Conservation (phyloP, 1,140 invertebrate genomes). For the Zelostemma sp. region DNA sequence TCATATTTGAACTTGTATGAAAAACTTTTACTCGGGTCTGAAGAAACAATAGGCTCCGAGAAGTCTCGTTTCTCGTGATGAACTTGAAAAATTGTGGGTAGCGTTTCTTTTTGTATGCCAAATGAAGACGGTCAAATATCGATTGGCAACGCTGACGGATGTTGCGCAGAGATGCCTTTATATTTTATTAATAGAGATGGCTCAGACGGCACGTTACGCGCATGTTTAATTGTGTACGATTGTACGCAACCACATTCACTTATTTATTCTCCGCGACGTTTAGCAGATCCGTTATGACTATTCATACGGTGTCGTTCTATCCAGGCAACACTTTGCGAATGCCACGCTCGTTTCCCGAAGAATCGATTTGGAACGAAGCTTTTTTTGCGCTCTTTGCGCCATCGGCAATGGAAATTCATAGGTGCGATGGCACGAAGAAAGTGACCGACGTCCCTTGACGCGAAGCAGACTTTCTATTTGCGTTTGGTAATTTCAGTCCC, state of each 20-base stretch:
- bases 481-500: too few species aligned
- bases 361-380: slow-evolving; percentile 26
- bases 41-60: too few species aligned
- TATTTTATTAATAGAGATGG: slow-evolving; percentile 65
- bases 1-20: too few species aligned
- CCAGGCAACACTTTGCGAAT: slow-evolving; percentile 33
- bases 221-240: slow-evolving; percentile 54
- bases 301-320: slow-evolving; percentile 50
- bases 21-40: too few species aligned
- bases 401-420: slow-evolving; percentile 15
- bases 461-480: slow-evolving; percentile 1
- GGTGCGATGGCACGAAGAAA: background rate
- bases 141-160: slow-evolving; percentile 33
- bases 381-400: slow-evolving; percentile 9
- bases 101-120: slow-evolving; percentile 2
- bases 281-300: slow-evolving; percentile 44
- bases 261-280: slow-evolving; percentile 56
- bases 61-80: too few species aligned
- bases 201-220: slow-evolving; percentile 48
- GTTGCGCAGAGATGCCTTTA: slow-evolving; percentile 49
- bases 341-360: background rate
- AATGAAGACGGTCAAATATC: slow-evolving; percentile 38
- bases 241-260: slow-evolving; percentile 35
- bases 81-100: background rate
- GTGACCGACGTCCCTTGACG: too few species aligned